These are phyloP conservation scores for Enteromius argenteus DNA, from an alignment of 2,797 vertebrate genomes.

Conservation along the genomic window DNA sequence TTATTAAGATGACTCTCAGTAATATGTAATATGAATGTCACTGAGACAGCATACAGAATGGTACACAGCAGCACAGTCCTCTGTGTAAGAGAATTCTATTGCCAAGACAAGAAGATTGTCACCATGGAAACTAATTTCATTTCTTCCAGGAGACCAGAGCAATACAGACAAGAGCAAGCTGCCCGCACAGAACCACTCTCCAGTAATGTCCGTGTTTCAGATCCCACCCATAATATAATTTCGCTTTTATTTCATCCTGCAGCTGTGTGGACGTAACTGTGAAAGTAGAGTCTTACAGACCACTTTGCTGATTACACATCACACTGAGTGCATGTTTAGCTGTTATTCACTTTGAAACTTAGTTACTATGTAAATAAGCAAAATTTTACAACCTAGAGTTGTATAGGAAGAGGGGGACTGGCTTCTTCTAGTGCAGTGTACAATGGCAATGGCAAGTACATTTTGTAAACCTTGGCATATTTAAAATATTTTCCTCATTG, in stretches of 20 bases:
- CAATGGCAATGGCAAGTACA: not conserved
- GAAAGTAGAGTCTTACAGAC: constrained; percentile 24
- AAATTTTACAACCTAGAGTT: not conserved
- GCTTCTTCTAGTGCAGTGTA: not conserved
- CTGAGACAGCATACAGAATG: constrained; percentile 52
- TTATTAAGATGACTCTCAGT: constrained; percentile 43
- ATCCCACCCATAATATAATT: constrained; percentile 25
- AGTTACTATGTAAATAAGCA: constrained; percentile 25
- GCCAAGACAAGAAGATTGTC: constrained; percentile 67
- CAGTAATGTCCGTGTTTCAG: constrained; percentile 35
- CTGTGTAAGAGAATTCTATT: constrained; percentile 55
- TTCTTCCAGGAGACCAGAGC: constrained; percentile 61
- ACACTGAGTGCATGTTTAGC: constrained; percentile 18
- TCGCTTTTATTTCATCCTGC: constrained; percentile 16
- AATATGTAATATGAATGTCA: constrained; percentile 39
- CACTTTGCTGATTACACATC: constrained; percentile 50
- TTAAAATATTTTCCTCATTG: not conserved
- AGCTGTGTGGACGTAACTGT: not conserved
- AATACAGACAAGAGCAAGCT: constrained; percentile 52
- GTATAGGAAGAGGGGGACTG: not conserved
- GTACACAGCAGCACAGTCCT: constrained; percentile 49
- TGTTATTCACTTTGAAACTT: constrained; percentile 20
- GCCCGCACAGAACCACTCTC: constrained; percentile 29
- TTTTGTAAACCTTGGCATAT: not conserved
- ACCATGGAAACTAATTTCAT: constrained; percentile 71